Base-by-base conservation (phyloP, 1,140 invertebrate species). In the Neodiprion pinetum region DNA sequence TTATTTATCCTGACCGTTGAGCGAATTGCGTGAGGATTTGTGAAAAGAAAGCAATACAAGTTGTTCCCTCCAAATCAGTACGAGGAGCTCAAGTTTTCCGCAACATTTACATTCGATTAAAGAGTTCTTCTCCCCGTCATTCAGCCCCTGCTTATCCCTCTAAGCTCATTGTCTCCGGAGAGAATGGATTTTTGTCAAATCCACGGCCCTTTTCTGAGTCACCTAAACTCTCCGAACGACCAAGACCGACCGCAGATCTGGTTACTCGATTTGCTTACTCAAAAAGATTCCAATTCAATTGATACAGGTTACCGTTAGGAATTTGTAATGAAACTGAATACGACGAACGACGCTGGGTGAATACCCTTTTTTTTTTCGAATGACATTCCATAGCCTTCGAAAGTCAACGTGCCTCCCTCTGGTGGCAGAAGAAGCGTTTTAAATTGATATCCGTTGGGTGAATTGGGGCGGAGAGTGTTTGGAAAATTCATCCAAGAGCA, bases 61-160 rank as follows among this genome's bases (percentile, higher is more conserved):
- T 80, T 76, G 77, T 69, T 80, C 72, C 74, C 70, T 78, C 80
- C 70, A 74, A 73, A 78, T 80, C 76, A 72, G 78, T 81, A 83
- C 84, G 84, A 85, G 78, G 78, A 79, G 78, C 78, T 79, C 80
- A 75, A 79, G 79, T 79, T 84, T 84, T 83, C 80, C 83, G 79
- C 80, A 82, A 85, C 82, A 85, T 84, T 86, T 86, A 85, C 84
- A 85, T 84, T 84, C 81, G 80, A 81, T 82, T 83, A 5, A 40
- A 80, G 77, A 79, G 74, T 78, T 77, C 72, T 72, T 80, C 78
- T 50, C 61, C 75, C 61, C 48, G 50, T 77, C 49, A 50, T 61
- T 61, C 53, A 17, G 53, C n/a, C 3, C 8, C 53, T 12, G 3
- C n/a, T 61, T 61, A 61, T 61, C 53, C 53, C 53, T 61, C n/a